A percentile compares a stretch with the other conserved stretches of the same genome.
These are phyloP conservation scores for Pedicia rivosa DNA, from an alignment of 2,888 invertebrate species.

Conservation along the genomic window DNA sequence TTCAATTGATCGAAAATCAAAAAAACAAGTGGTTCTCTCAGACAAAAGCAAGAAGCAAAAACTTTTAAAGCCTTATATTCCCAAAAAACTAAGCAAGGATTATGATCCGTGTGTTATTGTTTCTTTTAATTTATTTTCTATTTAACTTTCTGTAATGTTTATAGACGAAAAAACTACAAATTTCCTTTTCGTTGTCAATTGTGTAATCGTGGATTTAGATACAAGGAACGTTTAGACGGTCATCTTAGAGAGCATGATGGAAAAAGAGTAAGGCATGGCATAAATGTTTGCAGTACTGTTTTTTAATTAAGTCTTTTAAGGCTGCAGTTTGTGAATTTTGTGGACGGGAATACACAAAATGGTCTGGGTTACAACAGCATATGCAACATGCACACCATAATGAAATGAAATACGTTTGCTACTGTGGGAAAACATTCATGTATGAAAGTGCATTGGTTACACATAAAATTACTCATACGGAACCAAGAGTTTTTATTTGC, in stretches of 20 bases:
- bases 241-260: slow-evolving; percentile 4
- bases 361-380: slow-evolving; percentile 1
- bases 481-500: not conserved
- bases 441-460: slow-evolving; percentile 2
- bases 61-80: no score
- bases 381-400: not conserved
- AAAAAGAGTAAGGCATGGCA: not conserved
- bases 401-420: slow-evolving; percentile 4
- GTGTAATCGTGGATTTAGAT: not conserved
- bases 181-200: not conserved
- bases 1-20: no score
- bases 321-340: slow-evolving; percentile 5
- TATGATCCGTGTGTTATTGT: no score
- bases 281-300: no score
- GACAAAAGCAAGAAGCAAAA: no score
- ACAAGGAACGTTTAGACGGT: slow-evolving; percentile 2
- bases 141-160: no score
- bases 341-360: not conserved
- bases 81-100: no score
- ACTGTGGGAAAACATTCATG: slow-evolving; percentile 3
- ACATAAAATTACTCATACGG: not conserved
- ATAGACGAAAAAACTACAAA: not conserved
- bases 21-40: no score
- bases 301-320: not conserved
- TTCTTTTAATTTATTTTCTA: no score